Percentiles rank a stretch among this genome's conserved stretches.
phyloP scores from a whole-genome alignment of 2,888 invertebrate species.

The Druceiella hillmani region DNA sequence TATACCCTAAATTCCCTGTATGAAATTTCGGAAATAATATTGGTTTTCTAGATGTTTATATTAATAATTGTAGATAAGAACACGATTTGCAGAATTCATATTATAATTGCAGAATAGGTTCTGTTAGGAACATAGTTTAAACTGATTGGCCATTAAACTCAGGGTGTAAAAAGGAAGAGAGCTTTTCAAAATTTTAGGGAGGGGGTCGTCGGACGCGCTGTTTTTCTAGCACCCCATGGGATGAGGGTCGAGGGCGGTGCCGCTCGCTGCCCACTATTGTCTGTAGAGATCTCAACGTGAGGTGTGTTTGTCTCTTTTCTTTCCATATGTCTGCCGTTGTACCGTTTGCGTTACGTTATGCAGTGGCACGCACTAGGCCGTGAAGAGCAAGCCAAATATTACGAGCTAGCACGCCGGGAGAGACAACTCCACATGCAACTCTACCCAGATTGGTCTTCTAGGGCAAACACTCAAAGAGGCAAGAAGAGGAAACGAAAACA shows the following conservation, averaged over 20 bases:
- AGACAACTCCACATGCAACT: slow-evolving; percentile 98
- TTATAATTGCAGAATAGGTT: slow-evolving; percentile 53
- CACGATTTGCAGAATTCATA: slow-evolving; percentile 39
- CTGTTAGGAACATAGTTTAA: slow-evolving; percentile 49
- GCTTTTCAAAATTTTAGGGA: slow-evolving; percentile 45
- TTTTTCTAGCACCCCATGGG: slow-evolving; percentile 62
- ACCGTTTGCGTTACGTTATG: slow-evolving; percentile 42
- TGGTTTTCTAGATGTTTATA: slow-evolving; percentile 51
- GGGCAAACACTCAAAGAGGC: slow-evolving; percentile 99
- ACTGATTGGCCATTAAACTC: slow-evolving; percentile 52
- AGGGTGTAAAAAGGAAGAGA: slow-evolving; percentile 22
- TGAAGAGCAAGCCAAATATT: slow-evolving; percentile 99
- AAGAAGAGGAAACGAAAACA: slow-evolving; percentile 99
- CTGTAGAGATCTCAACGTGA: slow-evolving; percentile 41
- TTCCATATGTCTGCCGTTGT: slow-evolving; percentile 41
- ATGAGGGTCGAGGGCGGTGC: too few relatives aligned
- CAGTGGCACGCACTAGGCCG: slow-evolving; percentile 99
- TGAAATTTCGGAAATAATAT: slow-evolving; percentile 50
- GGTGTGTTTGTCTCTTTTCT: slow-evolving; percentile 50
- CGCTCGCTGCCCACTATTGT: too few relatives aligned
- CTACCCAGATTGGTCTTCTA: slow-evolving; percentile 99
- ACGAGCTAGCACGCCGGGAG: slow-evolving; percentile 97
- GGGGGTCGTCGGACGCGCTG: slow-evolving; percentile 54
- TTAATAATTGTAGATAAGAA: too few relatives aligned
- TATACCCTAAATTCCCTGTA: slow-evolving; percentile 42